phyloP scores from a whole-genome alignment of 2,113 vertebrate species.

The Scortum barcoo region DNA sequence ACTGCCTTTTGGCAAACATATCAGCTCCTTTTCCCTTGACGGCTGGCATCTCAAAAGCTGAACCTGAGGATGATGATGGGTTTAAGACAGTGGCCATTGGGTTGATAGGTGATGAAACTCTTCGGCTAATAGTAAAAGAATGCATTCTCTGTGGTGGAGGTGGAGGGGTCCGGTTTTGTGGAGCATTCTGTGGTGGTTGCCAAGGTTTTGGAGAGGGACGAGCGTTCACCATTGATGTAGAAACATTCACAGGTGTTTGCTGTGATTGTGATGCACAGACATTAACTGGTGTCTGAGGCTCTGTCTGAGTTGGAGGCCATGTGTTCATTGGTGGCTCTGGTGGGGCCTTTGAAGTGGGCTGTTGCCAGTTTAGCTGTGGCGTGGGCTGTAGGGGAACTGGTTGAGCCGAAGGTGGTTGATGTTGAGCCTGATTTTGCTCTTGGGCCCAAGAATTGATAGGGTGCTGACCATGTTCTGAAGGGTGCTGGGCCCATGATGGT shows the following conservation, averaged over 20 bases:
- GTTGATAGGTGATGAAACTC: conserved; percentile 82
- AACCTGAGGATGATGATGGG: conserved; percentile 81
- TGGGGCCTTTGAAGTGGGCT: conserved; percentile 62
- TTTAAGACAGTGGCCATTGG: conserved; percentile 80
- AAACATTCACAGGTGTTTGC: conserved; percentile 62
- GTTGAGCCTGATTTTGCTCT: conserved; percentile 75
- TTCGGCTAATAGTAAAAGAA: conserved; percentile 82
- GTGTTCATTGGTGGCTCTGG: conserved; percentile 64
- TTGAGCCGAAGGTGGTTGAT: conserved; percentile 77
- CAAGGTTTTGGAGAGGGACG: conserved; percentile 84
- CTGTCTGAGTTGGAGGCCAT: conserved; percentile 75
- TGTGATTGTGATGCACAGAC: conserved; percentile 74
- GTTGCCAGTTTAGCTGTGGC: conserved; percentile 79
- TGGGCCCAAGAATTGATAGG: conserved; percentile 74
- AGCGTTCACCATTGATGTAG: conserved; percentile 62
- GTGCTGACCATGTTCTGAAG: conserved; percentile 66
- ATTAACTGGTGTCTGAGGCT: conserved; percentile 63
- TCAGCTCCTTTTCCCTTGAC: conserved; percentile 95
- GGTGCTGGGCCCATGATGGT: conserved; percentile 73
- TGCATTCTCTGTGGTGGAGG: conserved; percentile 83
- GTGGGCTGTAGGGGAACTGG: conserved; percentile 65
- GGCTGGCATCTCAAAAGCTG: conserved; percentile 90
- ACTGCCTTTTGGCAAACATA: conserved; percentile 96
- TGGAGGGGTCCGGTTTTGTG: conserved; percentile 79
- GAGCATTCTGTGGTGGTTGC: conserved; percentile 79